Evolutionary conservation across 2,888 invertebrate species (phyloP), one percentile per base, ranked within the genome.

Genomic region (Seira sanloemensis): DNA sequence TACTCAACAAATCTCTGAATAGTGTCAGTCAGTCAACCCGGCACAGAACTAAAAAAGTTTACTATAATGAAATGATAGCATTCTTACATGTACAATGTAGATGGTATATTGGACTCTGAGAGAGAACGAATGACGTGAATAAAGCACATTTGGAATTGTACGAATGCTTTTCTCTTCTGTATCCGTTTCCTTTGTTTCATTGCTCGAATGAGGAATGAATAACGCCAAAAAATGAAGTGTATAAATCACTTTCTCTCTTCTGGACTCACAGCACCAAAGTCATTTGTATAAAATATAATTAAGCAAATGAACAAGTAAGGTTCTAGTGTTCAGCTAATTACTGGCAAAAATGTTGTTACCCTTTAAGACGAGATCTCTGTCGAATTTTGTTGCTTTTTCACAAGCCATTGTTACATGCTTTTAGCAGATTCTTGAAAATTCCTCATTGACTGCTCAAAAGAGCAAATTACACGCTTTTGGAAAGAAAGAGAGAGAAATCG

Each of bases 101-200:
- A n/a, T n/a, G n/a, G n/a, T n/a, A n/a, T n/a, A n/a, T n/a, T n/a
- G n/a, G n/a, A n/a, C n/a, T n/a, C n/a, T n/a, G n/a, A n/a, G n/a
- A n/a, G n/a, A 37, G 5, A 12, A 37, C 37, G 4, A 12, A 37
- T 12, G 37, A 37, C 37, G 37, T 58, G 58, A n/a, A 58, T 58
- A 58, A 58, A 58, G 7, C 58, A 58, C 7, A 58, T 58, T 58
- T 58, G 58, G 58, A 58, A 58, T 37, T 4, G 58, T 58, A n/a
- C n/a, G n/a, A 58, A 37, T 2, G 58, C 58, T 58, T n/a, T 58
- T 58, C 58, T n/a, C 58, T n/a, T 58, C 37, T 58, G 58, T 58
- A 58, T 58, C 58, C 58, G 58, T n/a, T 58, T 58, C 58, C 18
- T 58, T 58, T 58, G 58, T 58, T 58, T 58, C n/a, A n/a, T n/a